Conservation (phyloP, 2,797 vertebrate species). For the Trematocara caparti region DNA sequence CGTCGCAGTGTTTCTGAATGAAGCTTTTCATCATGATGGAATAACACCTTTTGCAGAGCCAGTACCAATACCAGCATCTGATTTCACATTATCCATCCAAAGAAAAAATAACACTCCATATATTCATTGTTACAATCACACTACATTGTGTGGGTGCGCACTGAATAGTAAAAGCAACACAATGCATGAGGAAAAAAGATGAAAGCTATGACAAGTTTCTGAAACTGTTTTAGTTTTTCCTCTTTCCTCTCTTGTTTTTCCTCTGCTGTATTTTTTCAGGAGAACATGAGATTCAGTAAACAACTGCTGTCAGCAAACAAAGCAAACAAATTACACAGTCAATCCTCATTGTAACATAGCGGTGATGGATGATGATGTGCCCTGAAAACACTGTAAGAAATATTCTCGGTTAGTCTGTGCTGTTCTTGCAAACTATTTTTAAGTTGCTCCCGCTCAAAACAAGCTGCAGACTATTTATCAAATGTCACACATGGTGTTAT, state of each 20-base stretch:
- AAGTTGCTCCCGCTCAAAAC: constrained; percentile 2
- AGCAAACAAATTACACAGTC: constrained; percentile 66
- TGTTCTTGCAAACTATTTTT: constrained; percentile 41
- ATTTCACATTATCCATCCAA: background rate
- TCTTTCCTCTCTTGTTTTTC: background rate
- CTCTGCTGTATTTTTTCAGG: constrained; percentile 24
- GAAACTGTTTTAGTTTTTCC: constrained; percentile 19
- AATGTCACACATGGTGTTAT: background rate
- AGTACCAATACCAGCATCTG: background rate
- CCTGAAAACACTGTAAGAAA: constrained; percentile 51
- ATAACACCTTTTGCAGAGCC: constrained; percentile 7
- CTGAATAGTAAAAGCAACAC: constrained; percentile 12
- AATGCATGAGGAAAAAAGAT: constrained; percentile 15
- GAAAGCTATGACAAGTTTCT: constrained; percentile 36
- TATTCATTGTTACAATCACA: constrained; percentile 27
- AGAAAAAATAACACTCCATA: constrained; percentile 25
- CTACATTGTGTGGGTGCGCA: constrained; percentile 6
- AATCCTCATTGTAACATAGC: constrained; percentile 46
- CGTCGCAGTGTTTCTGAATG: background rate
- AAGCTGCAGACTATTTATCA: constrained; percentile 30
- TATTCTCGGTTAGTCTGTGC: constrained; percentile 17
- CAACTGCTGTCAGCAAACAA: constrained; percentile 65
- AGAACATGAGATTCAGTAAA: constrained; percentile 58
- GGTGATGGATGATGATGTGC: constrained; percentile 60
- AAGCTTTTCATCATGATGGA: constrained; percentile 1